Conservation (phyloP, 2,888 invertebrate genomes). For the Diabrotica balteata region DNA sequence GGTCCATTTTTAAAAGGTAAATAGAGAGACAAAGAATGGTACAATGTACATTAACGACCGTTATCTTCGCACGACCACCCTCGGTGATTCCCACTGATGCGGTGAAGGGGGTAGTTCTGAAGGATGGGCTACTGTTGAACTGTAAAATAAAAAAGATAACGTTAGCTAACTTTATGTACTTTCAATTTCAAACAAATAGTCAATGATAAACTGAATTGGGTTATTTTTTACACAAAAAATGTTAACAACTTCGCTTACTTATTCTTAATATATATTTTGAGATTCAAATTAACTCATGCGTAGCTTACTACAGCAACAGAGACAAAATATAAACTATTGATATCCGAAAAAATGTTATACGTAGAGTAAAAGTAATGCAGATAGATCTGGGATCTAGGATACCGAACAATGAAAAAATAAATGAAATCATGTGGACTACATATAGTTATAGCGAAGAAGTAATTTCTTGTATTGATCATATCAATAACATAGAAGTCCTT, state of each 20-base stretch:
- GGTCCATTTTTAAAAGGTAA: constrained; percentile 28
- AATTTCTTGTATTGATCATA: no score
- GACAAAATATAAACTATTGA: no score
- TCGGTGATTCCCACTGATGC: constrained; percentile 94
- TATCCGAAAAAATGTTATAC: no score
- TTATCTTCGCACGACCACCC: constrained; percentile 55
- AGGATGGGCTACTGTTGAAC: constrained; percentile 96
- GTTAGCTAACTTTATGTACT: neutral
- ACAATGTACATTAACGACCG: constrained; percentile 42
- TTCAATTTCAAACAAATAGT: neutral
- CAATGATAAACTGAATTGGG: neutral
- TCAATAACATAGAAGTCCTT: no score
- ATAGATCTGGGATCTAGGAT: no score
- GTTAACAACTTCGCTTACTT: neutral
- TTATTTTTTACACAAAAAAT: neutral
- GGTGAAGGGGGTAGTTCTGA: constrained; percentile 98
- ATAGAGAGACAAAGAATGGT: constrained; percentile 40
- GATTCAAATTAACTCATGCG: neutral
- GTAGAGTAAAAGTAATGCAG: no score
- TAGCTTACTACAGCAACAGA: no score
- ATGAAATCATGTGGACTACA: no score
- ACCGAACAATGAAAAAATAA: no score
- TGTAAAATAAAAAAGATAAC: constrained; percentile 64
- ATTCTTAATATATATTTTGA: neutral
- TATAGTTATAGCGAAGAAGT: no score